Conservation (phyloP, 2,113 vertebrate species). For the Meriones unguiculatus region DNA sequence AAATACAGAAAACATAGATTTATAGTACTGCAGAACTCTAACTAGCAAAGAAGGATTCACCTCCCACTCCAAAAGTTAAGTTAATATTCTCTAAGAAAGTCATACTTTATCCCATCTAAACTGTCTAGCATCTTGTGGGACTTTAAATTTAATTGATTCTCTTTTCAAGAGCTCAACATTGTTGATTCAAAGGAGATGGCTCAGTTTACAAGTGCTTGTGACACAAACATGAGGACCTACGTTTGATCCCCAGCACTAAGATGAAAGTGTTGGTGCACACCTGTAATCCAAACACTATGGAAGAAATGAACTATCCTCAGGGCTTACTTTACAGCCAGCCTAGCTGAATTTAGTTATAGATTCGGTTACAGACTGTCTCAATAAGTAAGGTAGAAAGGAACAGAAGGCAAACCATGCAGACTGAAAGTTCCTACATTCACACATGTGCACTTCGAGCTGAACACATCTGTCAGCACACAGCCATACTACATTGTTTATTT, state of each 20-base stretch:
- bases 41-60: neutral
- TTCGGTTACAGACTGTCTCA: neutral
- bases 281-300: too few relatives aligned
- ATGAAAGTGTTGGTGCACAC: neutral
- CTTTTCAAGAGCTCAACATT: neutral
- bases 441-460: neutral
- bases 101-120: neutral
- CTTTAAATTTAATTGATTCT: neutral
- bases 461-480: neutral
- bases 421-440: too few relatives aligned
- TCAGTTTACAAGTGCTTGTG: neutral
- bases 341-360: neutral
- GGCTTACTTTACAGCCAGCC: neutral
- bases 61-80: neutral
- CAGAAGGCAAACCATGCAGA: too few relatives aligned
- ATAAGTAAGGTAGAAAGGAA: neutral
- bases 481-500: neutral
- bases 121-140: neutral
- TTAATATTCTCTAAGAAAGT: accelerated
- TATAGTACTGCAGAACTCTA: neutral
- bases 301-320: neutral
- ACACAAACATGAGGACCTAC: neutral
- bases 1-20: neutral
- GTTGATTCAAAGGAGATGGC: neutral
- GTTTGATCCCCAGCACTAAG: neutral